A percentile compares a stretch with the other conserved stretches of the same genome.
Conservation (phyloP, 2,113 vertebrate species). For the Chaenocephalus aceratus region DNA sequence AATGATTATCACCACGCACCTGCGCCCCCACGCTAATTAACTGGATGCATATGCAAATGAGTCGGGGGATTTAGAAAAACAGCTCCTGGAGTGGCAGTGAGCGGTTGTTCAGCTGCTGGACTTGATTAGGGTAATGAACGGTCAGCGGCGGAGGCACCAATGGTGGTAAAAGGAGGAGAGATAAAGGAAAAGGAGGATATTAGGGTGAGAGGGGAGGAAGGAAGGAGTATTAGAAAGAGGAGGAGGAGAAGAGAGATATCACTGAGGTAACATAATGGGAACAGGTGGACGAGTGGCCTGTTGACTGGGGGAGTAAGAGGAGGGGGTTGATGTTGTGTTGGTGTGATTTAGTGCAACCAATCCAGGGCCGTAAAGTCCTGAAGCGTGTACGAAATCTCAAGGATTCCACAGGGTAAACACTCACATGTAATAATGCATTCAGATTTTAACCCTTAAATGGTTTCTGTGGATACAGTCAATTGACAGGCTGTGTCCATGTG, state of each 20-base stretch:
- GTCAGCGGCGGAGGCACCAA: constrained; percentile 67
- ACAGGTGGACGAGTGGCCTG: constrained; percentile 74
- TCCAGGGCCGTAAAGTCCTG: constrained; percentile 19
- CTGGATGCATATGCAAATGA: constrained; percentile 99
- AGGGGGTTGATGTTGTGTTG: constrained; percentile 37
- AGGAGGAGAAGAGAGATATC: constrained; percentile 51
- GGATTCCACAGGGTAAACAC: constrained; percentile 14
- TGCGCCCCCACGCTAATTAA: constrained; percentile 99
- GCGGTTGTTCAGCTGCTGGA: constrained; percentile 95
- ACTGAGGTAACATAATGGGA: constrained; percentile 67
- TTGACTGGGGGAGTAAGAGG: constrained; percentile 58
- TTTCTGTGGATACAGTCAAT: too few species aligned
- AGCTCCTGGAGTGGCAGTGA: constrained; percentile 94
- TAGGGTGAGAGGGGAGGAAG: constrained; percentile 81
- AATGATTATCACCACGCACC: constrained; percentile 99
- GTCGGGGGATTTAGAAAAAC: constrained; percentile 90
- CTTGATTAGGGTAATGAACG: constrained; percentile 99
- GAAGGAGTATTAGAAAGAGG: constrained; percentile 42
- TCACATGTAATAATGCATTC: not conserved
- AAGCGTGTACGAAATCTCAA: not conserved
- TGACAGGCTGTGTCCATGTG: too few species aligned
- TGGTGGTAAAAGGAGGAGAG: constrained; percentile 64
- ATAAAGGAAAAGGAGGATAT: constrained; percentile 73
- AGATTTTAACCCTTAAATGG: not conserved
- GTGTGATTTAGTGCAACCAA: constrained; percentile 39